Base-by-base conservation (phyloP, 2,888 invertebrate genomes). In the Aphodius granarius region DNA sequence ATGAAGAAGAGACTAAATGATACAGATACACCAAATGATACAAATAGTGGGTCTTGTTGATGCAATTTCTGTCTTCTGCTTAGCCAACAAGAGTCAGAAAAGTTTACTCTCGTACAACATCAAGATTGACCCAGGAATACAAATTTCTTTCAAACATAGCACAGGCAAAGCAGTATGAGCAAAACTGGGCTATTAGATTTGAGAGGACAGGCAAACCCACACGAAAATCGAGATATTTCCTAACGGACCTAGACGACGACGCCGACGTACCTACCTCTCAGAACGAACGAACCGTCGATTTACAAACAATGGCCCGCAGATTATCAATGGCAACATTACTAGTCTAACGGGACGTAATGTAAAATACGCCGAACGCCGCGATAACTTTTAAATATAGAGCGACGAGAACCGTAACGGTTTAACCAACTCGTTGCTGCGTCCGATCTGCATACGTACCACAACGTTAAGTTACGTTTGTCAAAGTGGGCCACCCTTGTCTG, bases 271-370 rank as follows among this genome's bases (percentile, higher is more conserved):
- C 9, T 6, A 43, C 9, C 43, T 6, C 43, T 43, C 43, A 43
- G 6, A 43, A 43, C 43, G 43, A 43, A 43, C 43, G 43, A 43
- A 43, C 68, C 71, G 65, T 74, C 77, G 73, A 80, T 80, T 80
- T 80, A 77, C 80, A 80, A 80, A 80, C 80, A 80, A 80, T 80
- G 68, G 76, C 78, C 75, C 76, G 76, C 78, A 78, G 78, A 78
- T 78, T 78, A 73, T 77, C 77, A 75, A 74, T 75, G 77, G 71
- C 75, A 78, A 78, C 77, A 71, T 75, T 73, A 78, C 76, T 72
- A 71, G 73, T 43, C 76, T 79, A 79, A 79, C 79, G 79, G 79
- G 78, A 62, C 75, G 21, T 20, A 68, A 68, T 68, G 68, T 68
- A 21, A 68, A 68, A 22, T 22, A 22, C 68, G n/a, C 9, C 68